Conservation (phyloP, 2,113 vertebrate genomes). For the Mustela nigripes region DNA sequence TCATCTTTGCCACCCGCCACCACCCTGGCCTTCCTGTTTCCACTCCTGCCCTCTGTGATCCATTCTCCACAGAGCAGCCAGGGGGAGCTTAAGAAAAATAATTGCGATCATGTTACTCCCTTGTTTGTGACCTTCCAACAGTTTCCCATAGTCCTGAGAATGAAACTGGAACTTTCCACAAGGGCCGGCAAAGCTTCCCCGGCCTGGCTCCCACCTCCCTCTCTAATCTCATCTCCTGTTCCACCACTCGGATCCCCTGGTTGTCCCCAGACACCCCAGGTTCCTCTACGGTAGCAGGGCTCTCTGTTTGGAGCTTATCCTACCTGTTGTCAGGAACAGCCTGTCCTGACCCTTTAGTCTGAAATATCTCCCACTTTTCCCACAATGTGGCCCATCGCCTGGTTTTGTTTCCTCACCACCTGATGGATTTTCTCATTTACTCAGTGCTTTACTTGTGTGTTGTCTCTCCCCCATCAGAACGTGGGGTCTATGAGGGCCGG, state of each 20-base stretch:
- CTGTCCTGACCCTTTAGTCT: not conserved
- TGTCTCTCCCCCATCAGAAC: not conserved
- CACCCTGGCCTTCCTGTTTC: not conserved
- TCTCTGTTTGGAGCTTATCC: not conserved
- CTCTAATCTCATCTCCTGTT: not conserved
- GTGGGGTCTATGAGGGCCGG: not conserved
- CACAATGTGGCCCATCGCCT: fast-evolving
- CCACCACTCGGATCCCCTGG: fast-evolving
- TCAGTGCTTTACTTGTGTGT: not conserved
- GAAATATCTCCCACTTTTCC: no score
- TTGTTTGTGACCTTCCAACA: not conserved
- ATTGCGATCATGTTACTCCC: not conserved
- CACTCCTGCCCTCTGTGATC: not conserved
- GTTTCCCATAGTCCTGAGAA: not conserved
- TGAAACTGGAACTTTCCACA: not conserved
- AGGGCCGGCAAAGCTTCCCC: not conserved
- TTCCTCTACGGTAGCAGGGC: not conserved
- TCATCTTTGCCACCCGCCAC: not conserved
- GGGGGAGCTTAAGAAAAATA: not conserved
- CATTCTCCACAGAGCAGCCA: not conserved
- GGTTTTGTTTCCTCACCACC: not conserved
- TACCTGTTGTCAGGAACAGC: fast-evolving
- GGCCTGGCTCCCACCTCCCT: not conserved
- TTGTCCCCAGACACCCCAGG: no score
- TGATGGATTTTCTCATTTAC: not conserved